Percentiles rank a stretch among this genome's conserved stretches.
Evolutionary conservation across 1,140 invertebrate species (phyloP).

Genomic region (Apocrypta bakeri): DNA sequence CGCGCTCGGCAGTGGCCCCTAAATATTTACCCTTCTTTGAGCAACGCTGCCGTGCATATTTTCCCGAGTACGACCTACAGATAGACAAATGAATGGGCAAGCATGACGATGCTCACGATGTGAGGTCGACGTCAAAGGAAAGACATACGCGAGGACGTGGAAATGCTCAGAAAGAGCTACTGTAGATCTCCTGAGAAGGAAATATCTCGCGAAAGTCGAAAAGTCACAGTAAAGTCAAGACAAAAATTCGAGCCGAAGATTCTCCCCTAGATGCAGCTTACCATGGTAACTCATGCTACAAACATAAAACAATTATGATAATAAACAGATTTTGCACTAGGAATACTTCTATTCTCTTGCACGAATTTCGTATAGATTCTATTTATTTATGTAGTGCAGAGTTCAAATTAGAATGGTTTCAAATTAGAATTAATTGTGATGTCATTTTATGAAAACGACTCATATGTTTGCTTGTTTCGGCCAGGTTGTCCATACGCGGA

Average conservation of each 20-base stretch:
- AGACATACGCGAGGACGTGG: background rate
- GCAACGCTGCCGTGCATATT: background rate
- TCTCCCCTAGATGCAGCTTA: background rate
- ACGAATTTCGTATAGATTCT: too few relatives aligned
- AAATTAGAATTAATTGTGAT: too few relatives aligned
- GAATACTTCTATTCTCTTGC: too few relatives aligned
- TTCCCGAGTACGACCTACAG: background rate
- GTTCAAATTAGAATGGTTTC: too few relatives aligned
- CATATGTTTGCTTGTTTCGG: too few relatives aligned
- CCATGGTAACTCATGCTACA: background rate
- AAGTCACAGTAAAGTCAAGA: too few relatives aligned
- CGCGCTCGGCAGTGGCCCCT: conserved; percentile 47
- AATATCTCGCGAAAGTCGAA: background rate
- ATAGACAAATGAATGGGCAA: background rate
- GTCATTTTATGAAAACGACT: too few relatives aligned
- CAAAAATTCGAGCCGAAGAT: background rate
- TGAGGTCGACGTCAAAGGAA: background rate
- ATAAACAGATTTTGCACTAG: too few relatives aligned
- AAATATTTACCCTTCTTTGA: conserved; percentile 50
- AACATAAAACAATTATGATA: too few relatives aligned
- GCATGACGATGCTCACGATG: background rate
- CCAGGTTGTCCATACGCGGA: too few relatives aligned
- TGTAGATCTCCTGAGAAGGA: background rate
- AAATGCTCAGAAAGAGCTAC: background rate
- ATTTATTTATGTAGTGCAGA: too few relatives aligned